Evolutionary conservation across 2,888 invertebrate genomes (phyloP).

Genomic region (Hesperia comma): DNA sequence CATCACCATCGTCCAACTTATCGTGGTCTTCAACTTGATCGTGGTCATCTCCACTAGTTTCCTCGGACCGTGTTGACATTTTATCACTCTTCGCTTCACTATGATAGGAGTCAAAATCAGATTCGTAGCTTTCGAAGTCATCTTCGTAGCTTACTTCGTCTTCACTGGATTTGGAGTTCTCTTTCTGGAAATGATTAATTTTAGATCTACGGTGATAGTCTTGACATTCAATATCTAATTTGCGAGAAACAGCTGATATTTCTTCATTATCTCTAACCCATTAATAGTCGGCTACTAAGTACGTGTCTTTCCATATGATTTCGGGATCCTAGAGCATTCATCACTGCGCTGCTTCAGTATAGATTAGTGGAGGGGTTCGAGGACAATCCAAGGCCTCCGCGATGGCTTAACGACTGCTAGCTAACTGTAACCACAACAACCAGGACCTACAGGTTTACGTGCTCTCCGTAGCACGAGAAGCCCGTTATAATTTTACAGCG

Average conservation of each 20-base stretch:
- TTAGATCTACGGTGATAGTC: background rate
- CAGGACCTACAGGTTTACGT: no score
- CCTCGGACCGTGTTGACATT: conserved; percentile 34
- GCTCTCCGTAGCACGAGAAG: no score
- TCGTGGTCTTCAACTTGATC: conserved; percentile 40
- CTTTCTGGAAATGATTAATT: conserved; percentile 18
- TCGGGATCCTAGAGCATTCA: no score
- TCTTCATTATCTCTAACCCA: no score
- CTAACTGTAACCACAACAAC: no score
- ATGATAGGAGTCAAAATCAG: conserved; percentile 78
- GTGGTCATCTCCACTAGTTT: conserved; percentile 35
- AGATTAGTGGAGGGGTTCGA: no score
- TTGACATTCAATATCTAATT: no score
- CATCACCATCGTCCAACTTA: conserved; percentile 34
- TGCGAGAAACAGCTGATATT: no score
- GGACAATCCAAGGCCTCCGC: no score
- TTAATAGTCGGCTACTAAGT: no score
- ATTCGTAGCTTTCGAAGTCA: conserved; percentile 81
- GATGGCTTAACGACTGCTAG: background rate
- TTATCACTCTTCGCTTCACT: conserved; percentile 48
- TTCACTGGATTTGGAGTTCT: conserved; percentile 57
- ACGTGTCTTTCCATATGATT: no score
- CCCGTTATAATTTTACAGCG: no score
- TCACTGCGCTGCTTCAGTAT: background rate
- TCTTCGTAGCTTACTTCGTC: conserved; percentile 77